These are phyloP conservation scores for Epistrophella euchroma DNA, from an alignment of 2,888 invertebrate species.

Conservation along the genomic window DNA sequence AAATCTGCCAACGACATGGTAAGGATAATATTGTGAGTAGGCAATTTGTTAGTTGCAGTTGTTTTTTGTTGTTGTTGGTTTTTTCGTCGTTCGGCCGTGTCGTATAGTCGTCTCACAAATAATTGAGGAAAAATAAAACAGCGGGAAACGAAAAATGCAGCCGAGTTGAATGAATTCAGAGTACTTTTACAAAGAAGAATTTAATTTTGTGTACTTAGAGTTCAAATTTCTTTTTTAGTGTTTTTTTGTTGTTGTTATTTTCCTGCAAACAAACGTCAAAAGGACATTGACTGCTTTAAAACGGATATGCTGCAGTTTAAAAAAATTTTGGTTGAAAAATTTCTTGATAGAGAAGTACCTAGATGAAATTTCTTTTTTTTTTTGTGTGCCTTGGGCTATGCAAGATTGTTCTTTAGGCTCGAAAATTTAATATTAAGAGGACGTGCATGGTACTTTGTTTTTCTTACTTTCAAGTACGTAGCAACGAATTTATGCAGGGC, in stretches of 20 bases:
- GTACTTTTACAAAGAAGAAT: slow-evolving; percentile 66
- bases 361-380: slow-evolving; percentile 10
- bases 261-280: slow-evolving; percentile 47
- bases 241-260: slow-evolving; percentile 7
- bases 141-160: slow-evolving; percentile 68
- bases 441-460: neutral
- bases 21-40: slow-evolving; percentile 68
- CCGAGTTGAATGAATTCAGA: slow-evolving; percentile 73
- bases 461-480: neutral
- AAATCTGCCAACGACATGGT: slow-evolving; percentile 69
- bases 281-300: slow-evolving; percentile 74
- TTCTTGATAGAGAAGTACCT: neutral
- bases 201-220: slow-evolving; percentile 68
- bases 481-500: too few species aligned
- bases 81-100: slow-evolving; percentile 29
- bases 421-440: slow-evolving; percentile 15
- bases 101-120: slow-evolving; percentile 38
- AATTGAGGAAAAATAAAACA: slow-evolving; percentile 68
- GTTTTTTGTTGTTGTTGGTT: slow-evolving; percentile 27
- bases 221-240: slow-evolving; percentile 48
- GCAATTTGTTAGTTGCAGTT: slow-evolving; percentile 60
- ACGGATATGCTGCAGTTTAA: slow-evolving; percentile 30
- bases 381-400: slow-evolving; percentile 18
- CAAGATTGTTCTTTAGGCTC: slow-evolving; percentile 7
- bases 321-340: slow-evolving; percentile 28